Evolutionary conservation across 2,888 invertebrate species (phyloP).

Genomic region (Acrobasis repandana): DNA sequence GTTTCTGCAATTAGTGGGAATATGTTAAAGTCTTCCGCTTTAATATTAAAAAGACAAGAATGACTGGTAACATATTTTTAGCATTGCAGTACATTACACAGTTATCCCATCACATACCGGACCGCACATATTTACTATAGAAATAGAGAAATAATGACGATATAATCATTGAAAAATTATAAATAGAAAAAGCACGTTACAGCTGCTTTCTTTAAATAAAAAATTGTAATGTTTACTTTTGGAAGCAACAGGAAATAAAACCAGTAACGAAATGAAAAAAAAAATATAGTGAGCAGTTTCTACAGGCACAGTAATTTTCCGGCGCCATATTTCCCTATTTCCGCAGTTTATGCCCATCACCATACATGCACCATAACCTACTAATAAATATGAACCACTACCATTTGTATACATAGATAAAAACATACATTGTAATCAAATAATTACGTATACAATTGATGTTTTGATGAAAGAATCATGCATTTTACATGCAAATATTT

Average conservation of each 20-base stretch:
- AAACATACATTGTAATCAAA: background rate
- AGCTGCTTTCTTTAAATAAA: too few species aligned
- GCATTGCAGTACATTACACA: slow-evolving; percentile 19
- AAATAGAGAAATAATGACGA: slow-evolving; percentile 13
- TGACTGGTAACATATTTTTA: slow-evolving; percentile 18
- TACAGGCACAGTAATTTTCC: background rate
- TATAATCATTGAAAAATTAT: background rate
- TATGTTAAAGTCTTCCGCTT: background rate
- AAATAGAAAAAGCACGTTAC: background rate
- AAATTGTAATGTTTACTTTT: too few species aligned
- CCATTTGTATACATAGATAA: background rate
- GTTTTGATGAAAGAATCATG: background rate
- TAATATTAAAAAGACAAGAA: background rate
- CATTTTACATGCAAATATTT: background rate
- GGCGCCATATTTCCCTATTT: slow-evolving; percentile 22
- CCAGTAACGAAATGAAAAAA: too few species aligned
- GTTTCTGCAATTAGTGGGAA: slow-evolving; percentile 85
- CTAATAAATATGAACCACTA: background rate
- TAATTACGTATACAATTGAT: background rate
- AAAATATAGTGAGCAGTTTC: too few species aligned
- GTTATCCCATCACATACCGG: background rate
- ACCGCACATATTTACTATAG: background rate
- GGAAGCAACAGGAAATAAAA: too few species aligned
- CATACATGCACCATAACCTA: slow-evolving; percentile 27
- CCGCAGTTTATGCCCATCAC: slow-evolving; percentile 24